Base-by-base conservation (phyloP, 1,140 invertebrate species). In the Drosophila pallidifrons region DNA sequence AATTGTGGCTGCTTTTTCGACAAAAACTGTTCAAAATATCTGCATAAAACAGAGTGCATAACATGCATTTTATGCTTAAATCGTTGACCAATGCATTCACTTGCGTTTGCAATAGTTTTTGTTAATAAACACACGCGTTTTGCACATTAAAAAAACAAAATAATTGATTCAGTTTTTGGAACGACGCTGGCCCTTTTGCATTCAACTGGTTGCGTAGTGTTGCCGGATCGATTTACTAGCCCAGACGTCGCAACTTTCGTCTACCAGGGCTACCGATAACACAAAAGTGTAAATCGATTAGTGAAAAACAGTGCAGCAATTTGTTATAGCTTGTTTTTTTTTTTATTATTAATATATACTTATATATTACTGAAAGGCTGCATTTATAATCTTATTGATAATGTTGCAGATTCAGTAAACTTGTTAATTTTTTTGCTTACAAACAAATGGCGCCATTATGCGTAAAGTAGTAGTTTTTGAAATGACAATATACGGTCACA, bases 161-260 rank as follows among this genome's bases (percentile, higher is more conserved):
- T 71, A 80, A 41, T 76, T 81, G 49, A 47, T 57, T 52, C 58
- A 71, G 54, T 82, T 75, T 70, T 51, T 64, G 68, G 58, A 64
- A 68, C 46, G 63, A 81, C 68, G 72, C 66, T 80, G 63, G 30
- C 66, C 72, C 66, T 67, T 63, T 75, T 66, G 60, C 79, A 81
- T 83, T 83, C 81, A 83, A 83, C 81, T 83, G 57, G 81, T 85
- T 85, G 81, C 45, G 15, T 5, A 41, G 73, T 15, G 81, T 28
- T 82, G 72, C 72, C 80, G 47, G 71, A 82, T 49, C 30, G 35
- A 25, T 7, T 52, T 15, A 10, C 11, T 35, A 28, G 41, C 2
- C 5, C 30, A 57, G 11, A 13, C 10, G 20, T 6, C 25, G 20
- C 20, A 51, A 8, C 52, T 3, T 43, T 13, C 43, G 43, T 49